Evolutionary conservation across 1,140 invertebrate species (phyloP), one percentile per base, ranked within the genome.

Genomic region (Drosophila erecta): DNA sequence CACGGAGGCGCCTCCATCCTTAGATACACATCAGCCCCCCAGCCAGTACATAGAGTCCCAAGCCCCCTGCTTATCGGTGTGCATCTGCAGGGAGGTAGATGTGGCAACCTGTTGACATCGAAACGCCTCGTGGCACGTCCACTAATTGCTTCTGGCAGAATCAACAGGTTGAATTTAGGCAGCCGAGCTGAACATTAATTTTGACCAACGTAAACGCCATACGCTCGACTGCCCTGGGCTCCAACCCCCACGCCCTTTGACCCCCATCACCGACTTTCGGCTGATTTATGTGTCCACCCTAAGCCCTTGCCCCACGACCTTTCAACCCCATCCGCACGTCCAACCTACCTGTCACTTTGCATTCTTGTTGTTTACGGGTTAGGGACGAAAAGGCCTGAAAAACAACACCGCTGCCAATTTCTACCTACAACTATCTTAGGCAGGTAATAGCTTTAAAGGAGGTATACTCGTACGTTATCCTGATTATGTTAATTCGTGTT

Each of bases 31-130:
- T 47, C 12, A 38, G n/a, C 51, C 24, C 35, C 35, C 58, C 12
- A n/a, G 15, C 15, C 30, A 10, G 1, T 38, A 40, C 7, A 6
- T n/a, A 38, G 35, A 43, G 4, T 12, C 12, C 51, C 2, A 40
- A 20, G 14, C 27, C 35, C 5, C 10, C 37, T 38, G n/a, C 12
- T n/a, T 30, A 44, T 10, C 17, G 22, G 49, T 54, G 69, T 72
- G 51, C 49, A 53, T 35, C 20, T 27, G 47, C 41, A 14, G 50
- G 35, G 59, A 2, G 50, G 30, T 56, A 43, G 44, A 44, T 49
- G 81, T 72, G 65, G 78, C 83, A 87, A 87, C 83, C 83, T 87
- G 83, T 87, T 87, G 83, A 87, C 83, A 89, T 69, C 79, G 49
- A 66, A 58, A 53, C 57, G 64, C 44, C 40, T 70, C 41, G 57